Percentiles rank a stretch among this genome's conserved stretches.
Conservation (phyloP, 2,797 vertebrate genomes). For the Phylloscopus collybita region DNA sequence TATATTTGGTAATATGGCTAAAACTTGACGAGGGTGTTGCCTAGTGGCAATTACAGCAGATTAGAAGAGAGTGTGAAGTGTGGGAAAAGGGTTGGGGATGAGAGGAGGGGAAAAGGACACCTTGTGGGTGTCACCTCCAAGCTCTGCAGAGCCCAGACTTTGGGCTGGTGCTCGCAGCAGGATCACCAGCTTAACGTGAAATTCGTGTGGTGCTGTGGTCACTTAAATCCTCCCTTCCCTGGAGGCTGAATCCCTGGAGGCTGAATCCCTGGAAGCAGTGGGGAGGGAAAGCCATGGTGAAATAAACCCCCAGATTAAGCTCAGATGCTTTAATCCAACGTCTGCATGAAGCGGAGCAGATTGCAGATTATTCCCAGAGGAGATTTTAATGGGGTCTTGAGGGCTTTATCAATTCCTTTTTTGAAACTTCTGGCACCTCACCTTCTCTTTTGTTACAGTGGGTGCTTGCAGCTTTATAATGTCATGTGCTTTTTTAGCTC, state of each 20-base stretch:
- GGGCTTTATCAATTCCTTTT: background rate
- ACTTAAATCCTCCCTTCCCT: background rate
- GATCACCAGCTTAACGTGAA: background rate
- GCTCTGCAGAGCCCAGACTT: background rate
- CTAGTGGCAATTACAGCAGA: background rate
- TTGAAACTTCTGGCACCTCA: background rate
- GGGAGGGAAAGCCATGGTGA: background rate
- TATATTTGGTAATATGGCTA: background rate
- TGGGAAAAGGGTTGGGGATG: background rate
- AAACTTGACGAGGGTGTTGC: background rate
- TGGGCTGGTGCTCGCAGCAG: background rate
- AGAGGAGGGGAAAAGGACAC: background rate
- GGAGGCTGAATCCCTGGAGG: background rate
- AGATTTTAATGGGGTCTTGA: background rate
- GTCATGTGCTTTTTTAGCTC: background rate
- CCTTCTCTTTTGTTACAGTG: background rate
- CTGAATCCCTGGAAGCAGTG: background rate
- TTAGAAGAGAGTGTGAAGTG: background rate
- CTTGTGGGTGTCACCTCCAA: background rate
- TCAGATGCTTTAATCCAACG: background rate
- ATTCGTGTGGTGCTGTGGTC: background rate
- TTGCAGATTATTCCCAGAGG: background rate
- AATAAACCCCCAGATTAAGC: background rate
- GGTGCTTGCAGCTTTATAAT: background rate
- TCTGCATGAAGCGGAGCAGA: background rate